Evolutionary conservation across 2,797 vertebrate species (phyloP).

Genomic region (Enteromius radiatus): DNA sequence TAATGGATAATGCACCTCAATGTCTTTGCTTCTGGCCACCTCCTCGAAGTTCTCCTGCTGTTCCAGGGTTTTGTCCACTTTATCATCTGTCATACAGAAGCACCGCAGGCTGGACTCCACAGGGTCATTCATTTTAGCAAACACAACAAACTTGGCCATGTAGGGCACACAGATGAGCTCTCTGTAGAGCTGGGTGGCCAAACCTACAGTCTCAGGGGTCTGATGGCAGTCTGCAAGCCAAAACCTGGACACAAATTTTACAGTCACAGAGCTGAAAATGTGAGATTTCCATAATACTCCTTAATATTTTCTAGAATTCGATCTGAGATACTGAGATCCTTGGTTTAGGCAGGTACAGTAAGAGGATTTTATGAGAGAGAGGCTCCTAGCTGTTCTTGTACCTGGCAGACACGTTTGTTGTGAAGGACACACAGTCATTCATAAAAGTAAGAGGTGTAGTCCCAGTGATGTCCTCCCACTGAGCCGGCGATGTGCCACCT

Average conservation of each 20-base stretch:
- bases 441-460: conserved; percentile 96
- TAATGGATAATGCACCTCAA: conserved; percentile 64
- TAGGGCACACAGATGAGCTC: conserved; percentile 99
- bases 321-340: background rate
- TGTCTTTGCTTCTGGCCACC: conserved; percentile 98
- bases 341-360: background rate
- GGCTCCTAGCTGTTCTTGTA: conserved; percentile 63
- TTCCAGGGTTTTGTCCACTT: conserved; percentile 98
- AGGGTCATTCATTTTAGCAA: conserved; percentile 97
- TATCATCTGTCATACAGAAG: conserved; percentile 99
- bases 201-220: conserved; percentile 91
- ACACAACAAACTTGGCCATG: conserved; percentile 99
- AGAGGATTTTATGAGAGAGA: background rate
- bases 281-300: background rate
- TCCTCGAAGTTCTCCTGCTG: conserved; percentile 99
- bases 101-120: conserved; percentile 94
- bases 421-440: conserved; percentile 97
- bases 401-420: conserved; percentile 99
- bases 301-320: background rate
- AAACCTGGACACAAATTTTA: conserved; percentile 80
- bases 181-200: conserved; percentile 94
- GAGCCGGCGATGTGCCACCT: conserved; percentile 97
- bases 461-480: conserved; percentile 99
- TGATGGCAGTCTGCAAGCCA: conserved; percentile 99
- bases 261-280: background rate